Conservation (phyloP, 1,140 invertebrate species). For the Drosophila repletoides region DNA sequence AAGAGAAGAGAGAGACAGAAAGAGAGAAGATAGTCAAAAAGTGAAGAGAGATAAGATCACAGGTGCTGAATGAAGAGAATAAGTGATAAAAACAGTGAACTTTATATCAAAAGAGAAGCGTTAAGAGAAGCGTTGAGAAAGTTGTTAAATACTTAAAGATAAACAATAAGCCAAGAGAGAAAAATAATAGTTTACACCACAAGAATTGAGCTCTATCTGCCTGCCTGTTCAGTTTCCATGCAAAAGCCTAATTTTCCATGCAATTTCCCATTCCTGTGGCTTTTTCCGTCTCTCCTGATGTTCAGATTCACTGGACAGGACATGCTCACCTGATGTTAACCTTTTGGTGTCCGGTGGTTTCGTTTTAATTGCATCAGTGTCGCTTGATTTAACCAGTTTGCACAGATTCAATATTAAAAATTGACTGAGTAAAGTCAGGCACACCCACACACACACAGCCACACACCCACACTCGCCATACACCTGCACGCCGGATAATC, state of each 20-base stretch:
- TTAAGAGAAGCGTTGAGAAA: not conserved
- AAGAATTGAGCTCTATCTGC: no score
- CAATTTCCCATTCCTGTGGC: slow-evolving; percentile 55
- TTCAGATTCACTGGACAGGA: not conserved
- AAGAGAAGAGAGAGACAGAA: not conserved
- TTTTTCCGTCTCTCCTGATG: not conserved
- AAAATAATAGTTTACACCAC: not conserved
- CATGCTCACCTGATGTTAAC: not conserved
- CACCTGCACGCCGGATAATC: slow-evolving; percentile 36
- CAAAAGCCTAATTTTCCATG: slow-evolving; percentile 71
- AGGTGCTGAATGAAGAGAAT: not conserved
- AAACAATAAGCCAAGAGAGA: not conserved
- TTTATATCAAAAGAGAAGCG: not conserved
- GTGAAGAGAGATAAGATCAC: not conserved
- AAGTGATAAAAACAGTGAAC: not conserved
- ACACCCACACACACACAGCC: slow-evolving; percentile 11
- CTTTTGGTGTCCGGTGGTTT: slow-evolving; percentile 19
- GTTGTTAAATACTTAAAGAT: not conserved
- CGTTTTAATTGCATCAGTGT: slow-evolving; percentile 74
- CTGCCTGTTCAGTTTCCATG: no score
- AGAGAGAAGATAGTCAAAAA: not conserved
- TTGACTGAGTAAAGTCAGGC: slow-evolving; percentile 14
- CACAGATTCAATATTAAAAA: slow-evolving; percentile 48
- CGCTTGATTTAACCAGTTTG: slow-evolving; percentile 71
- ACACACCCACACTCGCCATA: slow-evolving; percentile 4